These are phyloP conservation scores for Pan troglodytes DNA, from an alignment of 2,113 vertebrate genomes.

Conservation along the genomic window DNA sequence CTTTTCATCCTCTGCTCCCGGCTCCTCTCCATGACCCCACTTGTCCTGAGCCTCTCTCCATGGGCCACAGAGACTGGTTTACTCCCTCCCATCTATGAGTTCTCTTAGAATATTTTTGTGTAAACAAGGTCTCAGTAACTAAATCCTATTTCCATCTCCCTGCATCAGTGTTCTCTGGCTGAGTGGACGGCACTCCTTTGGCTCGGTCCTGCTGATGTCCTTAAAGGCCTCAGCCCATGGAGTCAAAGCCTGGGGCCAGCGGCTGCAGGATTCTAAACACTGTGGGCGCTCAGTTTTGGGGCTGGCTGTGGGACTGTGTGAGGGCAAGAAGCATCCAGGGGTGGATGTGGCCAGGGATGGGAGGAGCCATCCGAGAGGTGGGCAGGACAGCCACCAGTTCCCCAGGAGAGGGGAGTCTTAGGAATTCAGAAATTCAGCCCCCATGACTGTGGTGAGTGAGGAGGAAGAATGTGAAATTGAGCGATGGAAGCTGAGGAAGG, in stretches of 20 bases:
- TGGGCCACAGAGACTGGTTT: neutral
- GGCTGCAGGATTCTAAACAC: neutral
- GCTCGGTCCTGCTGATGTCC: neutral
- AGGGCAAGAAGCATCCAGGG: neutral
- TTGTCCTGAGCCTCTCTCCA: neutral
- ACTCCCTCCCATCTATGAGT: neutral
- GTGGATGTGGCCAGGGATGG: neutral
- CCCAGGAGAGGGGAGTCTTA: neutral
- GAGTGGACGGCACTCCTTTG: neutral
- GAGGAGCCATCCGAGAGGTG: neutral
- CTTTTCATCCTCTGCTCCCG: neutral
- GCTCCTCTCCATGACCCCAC: neutral
- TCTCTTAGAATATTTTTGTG: neutral
- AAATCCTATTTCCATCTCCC: neutral
- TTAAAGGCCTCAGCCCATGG: neutral
- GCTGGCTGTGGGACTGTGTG: neutral
- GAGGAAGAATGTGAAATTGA: neutral
- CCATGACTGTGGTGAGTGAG: neutral
- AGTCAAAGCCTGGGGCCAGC: neutral
- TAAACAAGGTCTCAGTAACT: neutral
- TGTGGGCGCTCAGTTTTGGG: fast-evolving
- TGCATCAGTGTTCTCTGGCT: neutral
- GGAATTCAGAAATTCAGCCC: neutral
- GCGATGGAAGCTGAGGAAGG: neutral
- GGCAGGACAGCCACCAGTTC: neutral